These are phyloP conservation scores for Pseudomyrmex dendroicus DNA, from an alignment of 1,140 invertebrate genomes.

Conservation along the genomic window DNA sequence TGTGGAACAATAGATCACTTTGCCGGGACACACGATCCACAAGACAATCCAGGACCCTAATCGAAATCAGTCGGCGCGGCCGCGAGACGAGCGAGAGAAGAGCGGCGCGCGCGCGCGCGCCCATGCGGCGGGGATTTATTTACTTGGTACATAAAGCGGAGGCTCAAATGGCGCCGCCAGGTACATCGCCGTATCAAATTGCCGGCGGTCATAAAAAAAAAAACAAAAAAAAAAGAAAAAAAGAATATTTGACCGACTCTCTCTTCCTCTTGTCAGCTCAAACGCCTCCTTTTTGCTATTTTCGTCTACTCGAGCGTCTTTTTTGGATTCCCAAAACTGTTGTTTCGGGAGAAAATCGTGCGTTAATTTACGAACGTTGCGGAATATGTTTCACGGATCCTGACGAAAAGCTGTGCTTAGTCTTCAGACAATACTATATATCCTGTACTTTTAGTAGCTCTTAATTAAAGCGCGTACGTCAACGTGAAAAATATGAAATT, in stretches of 20 bases:
- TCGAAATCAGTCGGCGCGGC: conserved; percentile 62
- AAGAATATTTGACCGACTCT: conserved; percentile 24
- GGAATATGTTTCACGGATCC: too few species aligned
- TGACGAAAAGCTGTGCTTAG: too few species aligned
- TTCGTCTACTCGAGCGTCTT: background rate
- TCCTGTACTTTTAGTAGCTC: too few species aligned
- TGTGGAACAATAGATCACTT: conserved; percentile 71
- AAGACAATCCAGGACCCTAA: conserved; percentile 59
- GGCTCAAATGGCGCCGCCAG: conserved; percentile 36
- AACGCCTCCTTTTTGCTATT: background rate
- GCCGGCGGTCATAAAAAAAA: conserved; percentile 16
- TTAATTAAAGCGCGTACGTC: too few species aligned
- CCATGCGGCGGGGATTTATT: conserved; percentile 49
- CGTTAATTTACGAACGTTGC: too few species aligned
- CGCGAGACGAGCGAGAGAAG: background rate
- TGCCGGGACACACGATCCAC: conserved; percentile 64
- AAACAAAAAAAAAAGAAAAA: background rate
- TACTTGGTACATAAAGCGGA: conserved; percentile 58
- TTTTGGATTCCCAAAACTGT: too few species aligned
- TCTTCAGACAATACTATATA: too few species aligned
- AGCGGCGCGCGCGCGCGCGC: conserved; percentile 16
- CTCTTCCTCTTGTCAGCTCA: too few species aligned
- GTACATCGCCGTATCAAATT: conserved; percentile 45
- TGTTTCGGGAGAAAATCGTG: too few species aligned
- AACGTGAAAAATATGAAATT: too few species aligned